Evolutionary conservation across 2,888 invertebrate species (phyloP), one percentile per base, ranked within the genome.

Genomic region (Anagyrus pseudococci): DNA sequence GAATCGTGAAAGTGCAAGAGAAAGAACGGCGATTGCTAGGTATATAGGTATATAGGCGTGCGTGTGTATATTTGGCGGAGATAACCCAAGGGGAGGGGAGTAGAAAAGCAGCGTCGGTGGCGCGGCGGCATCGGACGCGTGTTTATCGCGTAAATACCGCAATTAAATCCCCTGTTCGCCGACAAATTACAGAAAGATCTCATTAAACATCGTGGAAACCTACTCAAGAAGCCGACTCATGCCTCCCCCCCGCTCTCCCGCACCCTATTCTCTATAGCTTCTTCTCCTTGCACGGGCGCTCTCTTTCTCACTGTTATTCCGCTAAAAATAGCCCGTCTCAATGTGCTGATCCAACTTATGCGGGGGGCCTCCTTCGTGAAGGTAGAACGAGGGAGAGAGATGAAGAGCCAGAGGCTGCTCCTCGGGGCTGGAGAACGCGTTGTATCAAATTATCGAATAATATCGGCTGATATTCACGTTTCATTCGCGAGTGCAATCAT

Each of bases 141-240:
- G 62, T 63, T 62, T 63, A 63, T 63, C 62, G 62, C 62, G 58
- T 63, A 63, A 58, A 58, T 58, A 58, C 62, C 62, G 58, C 62
- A 63, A 63, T 63, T 63, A 63, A 63, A 63, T 63, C 58, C 62
- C 54, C 54, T 54, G 62, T 63, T 63, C 58, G 62, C 62, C 58
- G 62, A 63, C 62, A 63, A 58, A 63, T 63, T 63, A 54, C 62
- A 63, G 62, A 63, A 63, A 58, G 54, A 58, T 63, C 62, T 58
- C 62, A 63, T 63, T 63, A 63, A 63, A 63, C 54, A 58, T 58
- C 62, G 58, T 57, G 62, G 57, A 62, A 57, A 62, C 2, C 56
- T 44, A 44, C n/a, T 56, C 41, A 22, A 23, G 50, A 33, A 48
- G 46, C 20, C 13, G 33, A 33, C 33, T 33, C 13, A 13, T 33